Conservation (phyloP, 2,888 invertebrate genomes). For the Noctuana brunneofusca region DNA sequence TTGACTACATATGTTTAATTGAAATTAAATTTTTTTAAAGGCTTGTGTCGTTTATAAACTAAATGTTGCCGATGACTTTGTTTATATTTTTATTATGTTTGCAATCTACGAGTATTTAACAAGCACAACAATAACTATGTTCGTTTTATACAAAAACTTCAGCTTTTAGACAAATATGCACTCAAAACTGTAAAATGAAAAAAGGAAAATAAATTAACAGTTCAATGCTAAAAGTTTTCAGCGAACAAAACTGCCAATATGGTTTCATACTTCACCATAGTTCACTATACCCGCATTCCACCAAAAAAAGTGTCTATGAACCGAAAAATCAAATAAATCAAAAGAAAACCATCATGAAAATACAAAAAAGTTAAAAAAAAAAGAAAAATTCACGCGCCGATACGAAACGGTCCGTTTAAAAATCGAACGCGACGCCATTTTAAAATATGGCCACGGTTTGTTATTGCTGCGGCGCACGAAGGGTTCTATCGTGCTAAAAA, state of each 20-base stretch:
- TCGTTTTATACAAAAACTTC: not conserved
- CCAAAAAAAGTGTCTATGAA: conserved; percentile 22
- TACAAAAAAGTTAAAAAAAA: conserved; percentile 29
- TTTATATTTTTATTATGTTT: too few species aligned
- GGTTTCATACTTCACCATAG: conserved; percentile 11
- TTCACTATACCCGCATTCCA: conserved; percentile 10
- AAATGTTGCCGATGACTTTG: too few species aligned
- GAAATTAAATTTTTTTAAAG: too few species aligned
- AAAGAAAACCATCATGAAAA: conserved; percentile 14
- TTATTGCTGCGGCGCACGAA: conserved; percentile 66
- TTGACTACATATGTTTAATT: too few species aligned
- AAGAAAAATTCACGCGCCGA: conserved; percentile 38
- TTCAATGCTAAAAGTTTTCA: conserved; percentile 7
- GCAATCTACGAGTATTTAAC: too few species aligned
- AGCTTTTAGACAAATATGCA: conserved; percentile 8
- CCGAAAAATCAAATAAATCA: conserved; percentile 25
- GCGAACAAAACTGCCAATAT: conserved; percentile 18
- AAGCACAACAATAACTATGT: not conserved
- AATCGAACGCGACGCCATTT: conserved; percentile 65
- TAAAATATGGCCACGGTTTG: conserved; percentile 65
- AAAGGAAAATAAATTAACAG: conserved; percentile 18
- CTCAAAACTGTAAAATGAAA: conserved; percentile 15
- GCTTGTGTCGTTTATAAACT: too few species aligned
- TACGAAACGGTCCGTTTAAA: conserved; percentile 49
- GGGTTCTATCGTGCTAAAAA: conserved; percentile 63